Evolutionary conservation across 2,797 vertebrate species (phyloP).

Genomic region (Emydoidea blandingii): DNA sequence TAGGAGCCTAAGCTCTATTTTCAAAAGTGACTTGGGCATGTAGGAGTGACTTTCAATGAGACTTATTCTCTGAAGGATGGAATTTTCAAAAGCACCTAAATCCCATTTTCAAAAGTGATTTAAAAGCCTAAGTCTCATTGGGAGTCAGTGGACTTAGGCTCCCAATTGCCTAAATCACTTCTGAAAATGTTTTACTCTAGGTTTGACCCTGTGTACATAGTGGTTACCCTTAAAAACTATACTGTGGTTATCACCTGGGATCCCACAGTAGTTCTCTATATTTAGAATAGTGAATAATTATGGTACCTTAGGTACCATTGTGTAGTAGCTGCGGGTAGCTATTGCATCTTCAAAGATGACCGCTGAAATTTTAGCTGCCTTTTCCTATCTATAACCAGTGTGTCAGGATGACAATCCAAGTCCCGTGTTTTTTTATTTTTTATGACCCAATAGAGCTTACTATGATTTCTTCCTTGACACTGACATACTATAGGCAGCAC

Average conservation of each 20-base stretch:
- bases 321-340: neutral
- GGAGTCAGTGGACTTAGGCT: neutral
- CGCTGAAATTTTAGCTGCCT: constrained; percentile 5
- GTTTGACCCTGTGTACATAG: neutral
- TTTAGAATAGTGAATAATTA: constrained; percentile 16
- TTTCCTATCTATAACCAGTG: neutral
- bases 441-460: neutral
- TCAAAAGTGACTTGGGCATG: neutral
- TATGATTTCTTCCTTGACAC: constrained; percentile 40
- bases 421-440: neutral
- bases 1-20: neutral
- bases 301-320: neutral
- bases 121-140: neutral
- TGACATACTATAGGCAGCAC: neutral
- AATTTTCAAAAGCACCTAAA: neutral
- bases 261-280: neutral
- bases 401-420: neutral
- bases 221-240: neutral
- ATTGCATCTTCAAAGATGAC: neutral
- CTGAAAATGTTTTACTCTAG: neutral
- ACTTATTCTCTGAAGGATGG: neutral
- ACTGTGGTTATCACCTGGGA: constrained; percentile 22
- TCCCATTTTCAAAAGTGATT: neutral
- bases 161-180: neutral
- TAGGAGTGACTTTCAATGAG: neutral